Evolutionary conservation across 1,140 invertebrate genomes (phyloP), one percentile per base, ranked within the genome.

Genomic region (Drosophila lacteicornis): DNA sequence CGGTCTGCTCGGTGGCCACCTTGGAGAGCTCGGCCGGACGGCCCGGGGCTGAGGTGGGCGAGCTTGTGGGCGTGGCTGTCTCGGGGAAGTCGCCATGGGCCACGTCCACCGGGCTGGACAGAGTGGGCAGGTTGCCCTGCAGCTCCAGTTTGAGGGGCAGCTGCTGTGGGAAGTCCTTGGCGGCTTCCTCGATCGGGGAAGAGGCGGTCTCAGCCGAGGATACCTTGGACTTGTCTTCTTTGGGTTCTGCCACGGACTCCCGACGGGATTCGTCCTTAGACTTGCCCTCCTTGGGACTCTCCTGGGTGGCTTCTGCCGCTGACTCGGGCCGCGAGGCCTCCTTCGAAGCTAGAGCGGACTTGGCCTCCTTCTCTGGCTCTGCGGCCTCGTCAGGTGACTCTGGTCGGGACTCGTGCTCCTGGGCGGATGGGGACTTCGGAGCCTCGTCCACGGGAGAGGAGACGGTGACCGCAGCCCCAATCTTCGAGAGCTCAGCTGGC

Each of bases 391-490:
- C 76, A 0, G 60, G 77, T 1, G 85, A 91, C 38, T 61, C 68
- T 11, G 85, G 61, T 12, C 71, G 61, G 3, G 78, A 74, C 15
- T 33, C 17, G 3, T 51, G 58, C 53, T 68, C 60, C 0, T 22
- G 33, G 30, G 36, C 9, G 8, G 66, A 56, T 6, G 83, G 45
- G 5, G 46, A 46, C 40, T 42, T 60, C 7, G 56, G 58, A 5
- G 87, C 88, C 56, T 82, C 79, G 42, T 91, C 88, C 4, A 91
- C 70, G 2, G 87, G 87, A 40, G 71, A 75, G 5, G 86, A 91
- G 15, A 58, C 75, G 5, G 88, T 91, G 40, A 60, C 68, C 4
- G 68, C 40, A 25, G 62, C 62, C 11, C 40, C 55, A 9, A 55
- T 50, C 15, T 63, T 43, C 8, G 74, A 57, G 7, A 43, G 58